These are phyloP conservation scores for Echinarachnius parma DNA, from an alignment of 53 echinoderm and acorn worm genomes.

Conservation along the genomic window DNA sequence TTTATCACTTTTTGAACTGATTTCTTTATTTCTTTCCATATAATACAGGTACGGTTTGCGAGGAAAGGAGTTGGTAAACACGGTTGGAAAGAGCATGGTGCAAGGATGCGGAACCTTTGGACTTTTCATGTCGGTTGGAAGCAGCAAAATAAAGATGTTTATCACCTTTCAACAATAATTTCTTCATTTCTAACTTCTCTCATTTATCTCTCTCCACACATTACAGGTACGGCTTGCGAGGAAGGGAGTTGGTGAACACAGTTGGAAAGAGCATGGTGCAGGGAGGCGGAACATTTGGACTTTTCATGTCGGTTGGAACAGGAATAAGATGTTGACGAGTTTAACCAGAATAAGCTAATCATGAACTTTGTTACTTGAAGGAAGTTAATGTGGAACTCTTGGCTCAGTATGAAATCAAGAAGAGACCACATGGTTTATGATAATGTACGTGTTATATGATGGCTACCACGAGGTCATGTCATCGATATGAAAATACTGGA, in stretches of 20 bases:
- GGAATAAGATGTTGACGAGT: conserved; percentile 76
- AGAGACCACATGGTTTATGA: too few relatives aligned
- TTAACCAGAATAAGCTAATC: too few relatives aligned
- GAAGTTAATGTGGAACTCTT: too few relatives aligned
- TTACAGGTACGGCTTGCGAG: conserved; percentile 80
- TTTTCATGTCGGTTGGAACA: conserved; percentile 88
- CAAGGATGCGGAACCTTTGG: conserved; percentile 45
- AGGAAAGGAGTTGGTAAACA: conserved; percentile 69
- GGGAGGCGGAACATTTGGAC: conserved; percentile 55
- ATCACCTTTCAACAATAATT: too few relatives aligned
- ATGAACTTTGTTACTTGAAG: too few relatives aligned
- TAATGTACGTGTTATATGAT: too few relatives aligned
- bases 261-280: conserved; percentile 97
- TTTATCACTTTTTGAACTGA: not conserved
- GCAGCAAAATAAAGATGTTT: too few relatives aligned
- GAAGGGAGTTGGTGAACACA: conserved; percentile 74
- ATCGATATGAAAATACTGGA: too few relatives aligned
- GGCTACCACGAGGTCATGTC: too few relatives aligned
- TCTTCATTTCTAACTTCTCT: too few relatives aligned
- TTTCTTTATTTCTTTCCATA: not conserved
- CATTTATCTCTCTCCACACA: too few relatives aligned
- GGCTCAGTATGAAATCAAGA: too few relatives aligned
- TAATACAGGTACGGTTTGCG: conserved; percentile 70
- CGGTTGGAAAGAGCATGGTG: conserved; percentile 87
- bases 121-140: conserved; percentile 76